Base-by-base conservation (phyloP, 1,140 invertebrate species). In the Bradynema listronoti region DNA sequence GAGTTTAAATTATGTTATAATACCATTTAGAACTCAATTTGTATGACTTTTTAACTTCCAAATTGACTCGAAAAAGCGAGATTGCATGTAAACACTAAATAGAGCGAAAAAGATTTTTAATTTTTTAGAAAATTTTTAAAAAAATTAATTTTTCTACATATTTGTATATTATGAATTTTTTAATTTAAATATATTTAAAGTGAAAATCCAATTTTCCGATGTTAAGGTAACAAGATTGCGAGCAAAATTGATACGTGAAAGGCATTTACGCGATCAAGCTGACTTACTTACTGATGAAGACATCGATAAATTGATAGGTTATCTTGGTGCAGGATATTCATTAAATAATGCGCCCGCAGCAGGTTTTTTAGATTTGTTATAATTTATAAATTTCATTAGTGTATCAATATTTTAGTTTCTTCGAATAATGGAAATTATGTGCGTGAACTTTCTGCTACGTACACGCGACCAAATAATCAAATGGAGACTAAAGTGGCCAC, bases 271-370 rank as follows among this genome's bases (percentile, higher is more conserved):
- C 16, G 56, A 57, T 7, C 56, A 57, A 59, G 30, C 59, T 14
- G 56, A 57, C 57, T 16, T 62, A 16, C 58, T 57, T 9, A 30
- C 56, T 4, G 56, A 57, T 22, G 56, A 57, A 29, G 56, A 57
- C 56, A 63, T 57, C 30, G 56, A 57, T 27, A 57, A 57, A 43
- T 16, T 57, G 4, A 63, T 57, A 16, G 55, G 30, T 19, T 57
- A 57, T 43, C 25, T 57, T 25, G 61, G 58, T 43, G 59, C 56
- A 16, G 56, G 56, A 4, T 55, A 27, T 45, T 43, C 22, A 14
- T 30, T 55, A 9, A 50, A 50, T 32, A 50, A 19, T 24, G 27
- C 27, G 16, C 14, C n/a, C 34, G 27, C 27, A 50, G 27, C 3
- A 19, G 16, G 16, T 50, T 25, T 25, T 32, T 50, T 50, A 39